A percentile compares a stretch with the other conserved stretches of the same genome.
phyloP scores from a whole-genome alignment of 2,113 vertebrate species.

The Nannospalax galili region DNA sequence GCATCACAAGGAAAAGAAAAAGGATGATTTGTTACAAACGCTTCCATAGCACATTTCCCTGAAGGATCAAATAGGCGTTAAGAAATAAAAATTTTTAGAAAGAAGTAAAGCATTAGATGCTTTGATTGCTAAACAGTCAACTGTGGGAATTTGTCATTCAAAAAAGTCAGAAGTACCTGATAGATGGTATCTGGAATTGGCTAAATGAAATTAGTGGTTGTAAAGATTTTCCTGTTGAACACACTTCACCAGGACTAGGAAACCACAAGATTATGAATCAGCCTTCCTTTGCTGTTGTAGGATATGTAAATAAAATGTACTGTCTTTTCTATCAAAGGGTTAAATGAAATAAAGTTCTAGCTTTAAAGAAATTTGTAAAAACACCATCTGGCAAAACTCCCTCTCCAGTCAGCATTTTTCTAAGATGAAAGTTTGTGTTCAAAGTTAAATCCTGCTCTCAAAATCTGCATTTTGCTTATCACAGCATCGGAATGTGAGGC shows the following conservation, averaged over 20 bases:
- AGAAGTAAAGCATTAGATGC: not conserved
- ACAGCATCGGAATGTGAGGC: too few species aligned
- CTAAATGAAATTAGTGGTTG: not conserved
- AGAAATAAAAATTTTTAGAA: not conserved
- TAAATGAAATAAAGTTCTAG: too few species aligned
- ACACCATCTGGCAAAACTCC: too few species aligned
- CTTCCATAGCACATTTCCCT: conserved; percentile 11
- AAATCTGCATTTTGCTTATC: too few species aligned
- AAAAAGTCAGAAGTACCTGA: not conserved
- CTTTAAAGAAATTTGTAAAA: too few species aligned
- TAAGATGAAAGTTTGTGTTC: too few species aligned
- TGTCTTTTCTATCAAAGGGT: too few species aligned
- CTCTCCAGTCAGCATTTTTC: too few species aligned
- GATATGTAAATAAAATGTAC: too few species aligned
- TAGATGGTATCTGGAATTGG: not conserved
- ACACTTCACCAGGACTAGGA: not conserved
- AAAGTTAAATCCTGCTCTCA: too few species aligned
- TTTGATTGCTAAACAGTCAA: not conserved
- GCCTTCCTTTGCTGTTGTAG: not conserved
- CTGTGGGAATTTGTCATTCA: not conserved
- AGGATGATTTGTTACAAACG: not conserved
- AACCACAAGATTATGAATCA: not conserved
- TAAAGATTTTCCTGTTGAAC: not conserved
- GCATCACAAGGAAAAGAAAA: not conserved
- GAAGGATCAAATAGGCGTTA: not conserved